phyloP scores from a whole-genome alignment of 2,113 vertebrate genomes.

The Antechinus flavipes region DNA sequence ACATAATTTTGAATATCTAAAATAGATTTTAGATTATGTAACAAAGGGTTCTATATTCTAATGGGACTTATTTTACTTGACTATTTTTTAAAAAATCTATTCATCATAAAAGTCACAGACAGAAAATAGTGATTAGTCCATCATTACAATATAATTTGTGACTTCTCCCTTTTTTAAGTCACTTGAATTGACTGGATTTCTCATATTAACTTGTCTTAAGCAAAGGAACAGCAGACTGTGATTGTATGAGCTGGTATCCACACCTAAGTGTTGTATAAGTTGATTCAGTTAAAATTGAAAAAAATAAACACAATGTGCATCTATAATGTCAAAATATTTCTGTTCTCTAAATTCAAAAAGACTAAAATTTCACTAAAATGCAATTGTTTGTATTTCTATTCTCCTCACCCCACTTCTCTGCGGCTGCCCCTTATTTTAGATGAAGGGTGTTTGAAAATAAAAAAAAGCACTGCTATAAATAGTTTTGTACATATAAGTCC shows the following conservation, averaged over 20 bases:
- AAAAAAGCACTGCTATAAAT: too few relatives aligned
- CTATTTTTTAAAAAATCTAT: neutral
- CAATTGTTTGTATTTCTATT: neutral
- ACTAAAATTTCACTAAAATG: neutral
- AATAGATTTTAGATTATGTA: neutral
- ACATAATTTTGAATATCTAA: neutral
- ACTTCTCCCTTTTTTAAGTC: neutral
- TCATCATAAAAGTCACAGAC: neutral
- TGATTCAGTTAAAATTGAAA: neutral
- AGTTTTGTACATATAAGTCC: too few relatives aligned
- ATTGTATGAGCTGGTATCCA: neutral
- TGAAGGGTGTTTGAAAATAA: constrained; percentile 34
- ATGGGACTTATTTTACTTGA: neutral
- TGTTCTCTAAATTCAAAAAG: constrained; percentile 1
- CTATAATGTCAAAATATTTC: neutral
- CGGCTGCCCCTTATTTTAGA: neutral
- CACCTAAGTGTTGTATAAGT: neutral
- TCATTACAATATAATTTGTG: neutral
- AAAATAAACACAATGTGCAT: neutral
- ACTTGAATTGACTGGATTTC: neutral
- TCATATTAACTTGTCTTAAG: constrained; percentile 13
- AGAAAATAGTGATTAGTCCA: neutral
- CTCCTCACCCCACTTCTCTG: neutral
- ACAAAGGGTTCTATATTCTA: neutral
- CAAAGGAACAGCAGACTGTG: neutral